Conservation (phyloP, 2,113 vertebrate species). For the Hypocryptadius cinnamomeus region DNA sequence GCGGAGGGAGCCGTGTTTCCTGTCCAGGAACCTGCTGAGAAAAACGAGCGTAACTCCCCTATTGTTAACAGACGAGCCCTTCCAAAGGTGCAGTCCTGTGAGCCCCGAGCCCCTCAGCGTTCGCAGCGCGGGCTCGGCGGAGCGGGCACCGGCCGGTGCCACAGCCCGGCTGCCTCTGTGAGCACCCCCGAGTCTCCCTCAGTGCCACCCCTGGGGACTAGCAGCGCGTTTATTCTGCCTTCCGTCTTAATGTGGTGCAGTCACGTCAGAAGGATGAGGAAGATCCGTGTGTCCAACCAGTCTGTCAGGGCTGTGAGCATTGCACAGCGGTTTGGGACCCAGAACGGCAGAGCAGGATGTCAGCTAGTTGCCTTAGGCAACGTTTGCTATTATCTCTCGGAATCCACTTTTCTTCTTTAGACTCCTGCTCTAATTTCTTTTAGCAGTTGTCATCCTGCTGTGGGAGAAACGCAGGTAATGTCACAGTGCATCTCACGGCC, state of each 20-base stretch:
- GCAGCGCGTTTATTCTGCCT: not conserved
- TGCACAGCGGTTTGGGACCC: not conserved
- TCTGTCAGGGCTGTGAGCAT: not conserved
- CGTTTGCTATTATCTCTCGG: not conserved
- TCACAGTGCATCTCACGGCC: not conserved
- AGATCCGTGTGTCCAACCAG: not conserved
- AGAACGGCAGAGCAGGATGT: not conserved
- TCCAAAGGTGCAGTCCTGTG: not conserved
- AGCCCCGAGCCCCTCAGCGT: not conserved
- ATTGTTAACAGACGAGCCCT: accelerated
- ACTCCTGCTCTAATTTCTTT: not conserved
- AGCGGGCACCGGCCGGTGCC: not conserved
- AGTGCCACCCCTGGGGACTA: accelerated
- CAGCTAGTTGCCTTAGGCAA: not conserved
- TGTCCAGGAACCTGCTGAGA: not conserved
- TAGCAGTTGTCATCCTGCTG: not conserved
- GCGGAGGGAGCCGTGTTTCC: not conserved
- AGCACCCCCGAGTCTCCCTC: not conserved
- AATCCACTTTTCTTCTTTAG: not conserved
- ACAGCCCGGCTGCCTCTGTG: not conserved
- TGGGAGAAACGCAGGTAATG: not conserved
- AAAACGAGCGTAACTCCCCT: not conserved
- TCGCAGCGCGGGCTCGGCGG: not conserved
- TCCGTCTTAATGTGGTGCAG: not conserved
- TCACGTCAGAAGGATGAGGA: not conserved